phyloP scores from a whole-genome alignment of 2,113 vertebrate genomes.

The Alethe castanea region DNA sequence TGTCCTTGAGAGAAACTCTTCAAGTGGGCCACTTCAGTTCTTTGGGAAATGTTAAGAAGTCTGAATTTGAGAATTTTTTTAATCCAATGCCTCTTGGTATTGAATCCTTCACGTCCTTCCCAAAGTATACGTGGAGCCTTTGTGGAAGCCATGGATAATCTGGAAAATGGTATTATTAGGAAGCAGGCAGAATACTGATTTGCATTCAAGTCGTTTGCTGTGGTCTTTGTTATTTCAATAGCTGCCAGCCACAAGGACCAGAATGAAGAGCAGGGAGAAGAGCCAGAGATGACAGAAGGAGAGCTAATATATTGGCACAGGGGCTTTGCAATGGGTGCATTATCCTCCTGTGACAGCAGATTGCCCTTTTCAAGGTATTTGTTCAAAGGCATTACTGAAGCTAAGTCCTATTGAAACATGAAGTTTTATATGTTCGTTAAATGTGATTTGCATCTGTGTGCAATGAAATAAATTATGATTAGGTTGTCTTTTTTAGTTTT shows the following conservation, averaged over 20 bases:
- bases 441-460: not conserved
- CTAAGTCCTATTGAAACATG: not conserved
- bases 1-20: not conserved
- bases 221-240: conserved; percentile 14
- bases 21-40: not conserved
- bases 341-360: not conserved
- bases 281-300: conserved; percentile 24
- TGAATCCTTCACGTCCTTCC: not conserved
- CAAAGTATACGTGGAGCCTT: not conserved
- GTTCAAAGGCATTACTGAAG: not conserved
- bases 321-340: not conserved
- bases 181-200: not conserved
- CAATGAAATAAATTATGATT: not conserved
- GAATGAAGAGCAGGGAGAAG: not conserved
- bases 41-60: not conserved
- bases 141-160: not conserved
- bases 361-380: not conserved
- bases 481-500: not conserved
- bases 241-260: conserved; percentile 7
- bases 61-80: not conserved
- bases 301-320: not conserved
- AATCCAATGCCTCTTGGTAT: not conserved
- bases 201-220: not conserved
- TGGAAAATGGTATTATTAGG: not conserved
- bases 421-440: not conserved